phyloP scores from a whole-genome alignment of 2,113 vertebrate genomes.

The Hassar affinis region DNA sequence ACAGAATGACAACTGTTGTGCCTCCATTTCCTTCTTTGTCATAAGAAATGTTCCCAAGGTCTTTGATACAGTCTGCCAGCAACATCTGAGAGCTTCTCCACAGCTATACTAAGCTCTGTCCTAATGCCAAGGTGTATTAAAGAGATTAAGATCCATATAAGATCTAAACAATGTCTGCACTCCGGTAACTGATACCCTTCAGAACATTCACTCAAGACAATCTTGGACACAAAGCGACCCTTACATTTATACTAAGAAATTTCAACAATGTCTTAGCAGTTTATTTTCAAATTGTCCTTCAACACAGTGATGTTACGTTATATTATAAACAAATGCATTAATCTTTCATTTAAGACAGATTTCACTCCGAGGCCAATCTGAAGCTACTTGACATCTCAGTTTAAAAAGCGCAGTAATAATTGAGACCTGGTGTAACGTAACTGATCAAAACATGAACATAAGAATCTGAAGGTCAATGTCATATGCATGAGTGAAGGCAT shows the following conservation, averaged over 20 bases:
- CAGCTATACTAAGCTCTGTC: constrained; percentile 62
- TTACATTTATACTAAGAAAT: constrained; percentile 41
- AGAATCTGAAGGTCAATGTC: neutral
- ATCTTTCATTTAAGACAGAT: neutral
- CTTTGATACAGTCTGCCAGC: constrained; percentile 62
- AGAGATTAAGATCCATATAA: constrained; percentile 60
- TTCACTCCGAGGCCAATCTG: neutral
- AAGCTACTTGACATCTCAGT: neutral
- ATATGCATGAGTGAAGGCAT: neutral
- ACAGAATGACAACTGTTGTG: constrained; percentile 62
- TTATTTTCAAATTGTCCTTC: constrained; percentile 36
- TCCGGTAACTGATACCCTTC: constrained; percentile 55
- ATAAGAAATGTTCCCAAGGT: constrained; percentile 65
- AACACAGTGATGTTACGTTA: neutral
- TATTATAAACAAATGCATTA: neutral
- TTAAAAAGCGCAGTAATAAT: neutral
- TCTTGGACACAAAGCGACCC: constrained; percentile 27
- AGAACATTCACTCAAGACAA: constrained; percentile 51
- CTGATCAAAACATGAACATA: neutral
- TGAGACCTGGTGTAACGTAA: neutral
- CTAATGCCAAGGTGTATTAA: constrained; percentile 66
- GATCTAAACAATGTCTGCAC: constrained; percentile 67
- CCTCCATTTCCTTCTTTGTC: constrained; percentile 64
- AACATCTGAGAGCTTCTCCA: constrained; percentile 71
- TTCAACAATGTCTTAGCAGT: constrained; percentile 12